Base-by-base conservation (phyloP, 2,888 invertebrate genomes). In the Papilio demoleus region DNA sequence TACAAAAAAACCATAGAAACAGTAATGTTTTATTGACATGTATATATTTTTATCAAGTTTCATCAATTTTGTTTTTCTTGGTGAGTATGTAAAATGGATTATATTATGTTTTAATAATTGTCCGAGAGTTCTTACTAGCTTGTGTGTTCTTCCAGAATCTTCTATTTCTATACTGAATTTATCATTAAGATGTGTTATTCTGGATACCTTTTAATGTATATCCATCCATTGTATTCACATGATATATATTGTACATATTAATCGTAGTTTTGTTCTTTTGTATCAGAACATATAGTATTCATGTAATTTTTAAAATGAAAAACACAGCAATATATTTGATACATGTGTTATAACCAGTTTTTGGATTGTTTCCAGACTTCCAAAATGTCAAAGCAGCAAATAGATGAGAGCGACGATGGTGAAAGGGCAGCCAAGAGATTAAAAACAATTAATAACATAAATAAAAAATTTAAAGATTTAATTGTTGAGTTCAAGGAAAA, bases 61-160 rank as follows among this genome's bases (percentile, higher is more conserved):
- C 90, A 17, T 88, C 92, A 36, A 79, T 84, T 38, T 83, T 87
- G 2, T 86, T 84, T 77, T 89, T 84, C 76, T 90, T 90, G 87
- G 92, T 92, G 78, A 56, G 31, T 45, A 63, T 2, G 24, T 38
- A 14, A n/a, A 22, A 36, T 47, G 2, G 24, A 24, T 17, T 59
- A 64, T 76, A 77, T 65, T 76, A 82, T 83, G 72, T 78, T 62
- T 83, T 85, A 70, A n/a, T n/a, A n/a, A n/a, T n/a, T n/a, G n/a
- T n/a, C n/a, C n/a, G n/a, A n/a, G n/a, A n/a, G n/a, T n/a, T n/a
- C n/a, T n/a, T n/a, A n/a, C n/a, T n/a, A n/a, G n/a, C n/a, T n/a
- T n/a, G n/a, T n/a, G n/a, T n/a, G n/a, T n/a, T n/a, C n/a, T n/a
- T n/a, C n/a, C n/a, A n/a, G n/a, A n/a, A n/a, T n/a, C n/a, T n/a